phyloP scores from a whole-genome alignment of 1,140 invertebrate species.

The Alviniconcha marisindica region DNA sequence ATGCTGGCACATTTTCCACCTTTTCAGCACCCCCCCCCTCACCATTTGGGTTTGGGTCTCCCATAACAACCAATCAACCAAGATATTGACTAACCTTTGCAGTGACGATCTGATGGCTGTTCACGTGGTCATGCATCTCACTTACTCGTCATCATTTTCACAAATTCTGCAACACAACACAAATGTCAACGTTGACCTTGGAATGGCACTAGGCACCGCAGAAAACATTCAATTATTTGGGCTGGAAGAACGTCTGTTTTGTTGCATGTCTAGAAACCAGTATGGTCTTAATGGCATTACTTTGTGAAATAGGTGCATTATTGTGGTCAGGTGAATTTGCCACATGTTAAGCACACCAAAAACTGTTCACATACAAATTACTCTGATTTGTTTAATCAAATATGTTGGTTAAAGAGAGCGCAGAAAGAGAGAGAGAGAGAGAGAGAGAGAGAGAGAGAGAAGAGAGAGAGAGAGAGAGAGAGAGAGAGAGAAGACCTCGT shows the following conservation, averaged over 20 bases:
- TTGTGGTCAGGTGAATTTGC: background rate
- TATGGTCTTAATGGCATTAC: background rate
- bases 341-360: background rate
- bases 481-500: no score
- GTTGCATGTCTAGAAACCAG: background rate
- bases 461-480: no score
- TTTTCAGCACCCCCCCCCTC: no score
- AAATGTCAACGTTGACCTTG: no score
- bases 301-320: background rate
- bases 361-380: no score
- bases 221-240: background rate
- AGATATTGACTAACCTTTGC: background rate
- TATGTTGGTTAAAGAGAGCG: no score
- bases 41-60: background rate
- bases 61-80: background rate
- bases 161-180: constrained; percentile 40
- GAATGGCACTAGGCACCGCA: no score
- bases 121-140: background rate
- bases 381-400: no score
- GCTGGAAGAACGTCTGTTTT: background rate
- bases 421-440: no score
- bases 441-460: no score
- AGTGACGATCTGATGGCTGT: background rate
- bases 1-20: no score
- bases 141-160: constrained; percentile 39